phyloP scores from a whole-genome alignment of 2,113 vertebrate species.

The Fregata magnificens region DNA sequence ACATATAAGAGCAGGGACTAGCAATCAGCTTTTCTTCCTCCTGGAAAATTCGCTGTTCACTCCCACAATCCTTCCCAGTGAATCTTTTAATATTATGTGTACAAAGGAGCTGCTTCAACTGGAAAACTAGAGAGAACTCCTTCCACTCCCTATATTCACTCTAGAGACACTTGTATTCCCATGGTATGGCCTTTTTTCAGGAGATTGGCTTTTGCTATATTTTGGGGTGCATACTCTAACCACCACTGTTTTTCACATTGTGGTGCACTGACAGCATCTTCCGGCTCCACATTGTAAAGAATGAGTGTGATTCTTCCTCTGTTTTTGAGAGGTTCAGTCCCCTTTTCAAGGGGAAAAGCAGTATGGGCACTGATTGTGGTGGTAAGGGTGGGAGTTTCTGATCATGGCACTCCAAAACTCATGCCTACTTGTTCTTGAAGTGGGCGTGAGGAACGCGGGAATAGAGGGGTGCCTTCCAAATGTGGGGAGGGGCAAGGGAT shows the following conservation, averaged over 20 bases:
- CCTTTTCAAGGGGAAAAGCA: neutral
- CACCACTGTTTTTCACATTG: neutral
- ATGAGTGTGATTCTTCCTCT: neutral
- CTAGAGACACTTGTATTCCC: neutral
- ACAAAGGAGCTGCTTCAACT: neutral
- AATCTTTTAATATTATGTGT: neutral
- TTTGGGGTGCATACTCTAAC: neutral
- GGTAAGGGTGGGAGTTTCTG: neutral
- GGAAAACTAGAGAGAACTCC: neutral
- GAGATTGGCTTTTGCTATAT: neutral
- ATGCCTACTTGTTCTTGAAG: neutral
- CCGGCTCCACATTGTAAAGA: neutral
- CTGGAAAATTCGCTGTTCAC: neutral
- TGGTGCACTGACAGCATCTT: neutral
- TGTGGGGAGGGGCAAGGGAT: neutral
- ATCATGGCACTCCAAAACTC: rapidly evolving
- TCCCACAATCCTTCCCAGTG: neutral
- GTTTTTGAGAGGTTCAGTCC: neutral
- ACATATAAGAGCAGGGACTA: neutral
- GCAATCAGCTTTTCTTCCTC: neutral
- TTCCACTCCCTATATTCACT: neutral
- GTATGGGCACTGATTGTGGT: neutral
- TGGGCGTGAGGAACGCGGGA: neutral
- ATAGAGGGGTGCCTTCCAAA: neutral
- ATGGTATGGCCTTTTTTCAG: neutral